Evolutionary conservation across 1,140 invertebrate species (phyloP).

Genomic region (Zaprionus ornatus): DNA sequence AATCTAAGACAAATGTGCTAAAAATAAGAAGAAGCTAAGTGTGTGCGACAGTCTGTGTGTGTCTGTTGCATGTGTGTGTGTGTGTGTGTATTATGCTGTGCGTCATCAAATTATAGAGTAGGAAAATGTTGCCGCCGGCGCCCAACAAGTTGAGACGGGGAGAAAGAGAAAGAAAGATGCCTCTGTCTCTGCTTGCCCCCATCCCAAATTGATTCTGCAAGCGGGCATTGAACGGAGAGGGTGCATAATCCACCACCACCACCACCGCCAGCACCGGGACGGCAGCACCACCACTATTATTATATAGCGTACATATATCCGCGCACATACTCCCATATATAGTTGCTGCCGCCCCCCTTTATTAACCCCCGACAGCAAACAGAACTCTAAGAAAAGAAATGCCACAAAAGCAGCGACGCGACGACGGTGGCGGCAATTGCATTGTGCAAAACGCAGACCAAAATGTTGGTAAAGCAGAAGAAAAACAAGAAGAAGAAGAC

Average conservation of each 20-base stretch:
- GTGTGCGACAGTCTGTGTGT: neutral
- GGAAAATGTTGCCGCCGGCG: constrained; percentile 26
- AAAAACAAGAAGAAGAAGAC: neutral
- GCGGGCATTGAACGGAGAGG: constrained; percentile 8
- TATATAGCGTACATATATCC: neutral
- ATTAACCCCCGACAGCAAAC: constrained; percentile 24
- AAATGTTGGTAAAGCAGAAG: constrained; percentile 1
- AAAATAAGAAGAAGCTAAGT: constrained; percentile 42
- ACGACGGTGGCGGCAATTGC: constrained; percentile 11
- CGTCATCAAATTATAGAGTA: constrained; percentile 49
- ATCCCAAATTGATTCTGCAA: constrained; percentile 25
- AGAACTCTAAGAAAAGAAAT: constrained; percentile 4
- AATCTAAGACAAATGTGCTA: constrained; percentile 67
- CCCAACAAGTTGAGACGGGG: constrained; percentile 34
- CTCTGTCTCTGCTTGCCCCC: neutral
- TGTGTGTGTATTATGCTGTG: constrained; percentile 23
- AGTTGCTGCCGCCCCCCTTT: constrained; percentile 8
- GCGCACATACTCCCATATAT: neutral
- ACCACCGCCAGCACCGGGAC: neutral
- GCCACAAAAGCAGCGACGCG: constrained; percentile 22
- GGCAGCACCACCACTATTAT: constrained; percentile 1
- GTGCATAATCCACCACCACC: constrained; percentile 28
- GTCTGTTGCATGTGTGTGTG: constrained; percentile 4
- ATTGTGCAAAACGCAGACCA: constrained; percentile 37
- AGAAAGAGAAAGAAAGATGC: constrained; percentile 1